Base-by-base conservation (phyloP, 53 echinoderm and acorn worm genomes). In the Temnopleurus reevesii region DNA sequence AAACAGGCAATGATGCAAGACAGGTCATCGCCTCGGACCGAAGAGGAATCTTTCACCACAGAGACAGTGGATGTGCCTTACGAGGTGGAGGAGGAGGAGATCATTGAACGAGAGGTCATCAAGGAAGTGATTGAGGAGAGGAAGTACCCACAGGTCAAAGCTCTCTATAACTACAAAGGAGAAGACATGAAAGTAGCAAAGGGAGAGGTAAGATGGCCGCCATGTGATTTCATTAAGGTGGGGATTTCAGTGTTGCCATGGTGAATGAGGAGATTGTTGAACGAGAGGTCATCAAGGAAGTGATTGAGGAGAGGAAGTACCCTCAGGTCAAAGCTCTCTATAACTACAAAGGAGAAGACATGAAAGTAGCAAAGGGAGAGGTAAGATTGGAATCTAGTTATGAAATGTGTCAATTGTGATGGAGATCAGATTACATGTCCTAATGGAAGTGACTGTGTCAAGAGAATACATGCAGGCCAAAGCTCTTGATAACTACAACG, bases 351-450 rank as follows among this genome's bases (percentile, higher is more conserved):
- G 97, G 95, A 18, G 94, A 97, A 58, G 97, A 94, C 15, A 91
- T 97, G 94, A 91, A 95, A 28, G 82, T 97, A 17, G 56, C 93
- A 55, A 97, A 95, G 81, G 95, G 97, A 94, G 97, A 97, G 95
- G 95, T 96, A 46, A 93, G 93, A 55, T 63, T 29, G 17, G 9
- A 63, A 8, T 13, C 13, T 17, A 2, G 17, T 4, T 4, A 33
- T 3, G n/a, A n/a, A n/a, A n/a, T n/a, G n/a, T n/a, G n/a, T 63
- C 12, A n/a, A n/a, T n/a, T n/a, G n/a, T n/a, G n/a, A n/a, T n/a
- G n/a, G n/a, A n/a, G n/a, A n/a, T 93, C n/a, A 94, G 94, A 65
- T 90, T 91, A 76, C 95, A 94, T 76, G 93, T 90, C 26, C 86
- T 95, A 44, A 92, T 90, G 91, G 97, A 95, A 63, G 92, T 93